A percentile compares a stretch with the other conserved stretches of the same genome.
Evolutionary conservation across 2,797 vertebrate species (phyloP).

Genomic region (Danio albolineatus): DNA sequence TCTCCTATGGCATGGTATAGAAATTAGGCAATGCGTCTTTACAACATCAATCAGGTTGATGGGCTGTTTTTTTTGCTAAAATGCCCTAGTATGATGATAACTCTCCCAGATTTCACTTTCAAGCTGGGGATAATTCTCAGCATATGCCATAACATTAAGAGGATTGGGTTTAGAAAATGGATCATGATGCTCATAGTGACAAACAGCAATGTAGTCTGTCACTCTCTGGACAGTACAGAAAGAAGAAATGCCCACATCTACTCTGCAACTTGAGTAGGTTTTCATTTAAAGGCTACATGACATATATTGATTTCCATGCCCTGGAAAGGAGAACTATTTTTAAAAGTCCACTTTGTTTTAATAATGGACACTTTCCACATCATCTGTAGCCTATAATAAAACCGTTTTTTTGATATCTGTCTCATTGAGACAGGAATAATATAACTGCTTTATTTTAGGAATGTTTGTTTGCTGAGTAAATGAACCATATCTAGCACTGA

Average conservation of each 20-base stretch:
- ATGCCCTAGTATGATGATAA: neutral
- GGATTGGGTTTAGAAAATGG: slow-evolving; percentile 17
- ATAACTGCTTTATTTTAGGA: neutral
- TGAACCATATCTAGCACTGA: accelerated
- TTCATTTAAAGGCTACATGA: slow-evolving; percentile 11
- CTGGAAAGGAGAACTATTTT: neutral
- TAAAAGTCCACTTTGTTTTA: neutral
- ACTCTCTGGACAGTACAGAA: neutral
- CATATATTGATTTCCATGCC: neutral
- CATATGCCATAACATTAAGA: slow-evolving; percentile 35
- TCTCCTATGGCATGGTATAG: neutral
- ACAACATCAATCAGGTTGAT: slow-evolving; percentile 25
- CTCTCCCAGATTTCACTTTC: slow-evolving; percentile 5
- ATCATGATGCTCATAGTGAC: slow-evolving; percentile 16
- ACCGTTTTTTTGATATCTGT: neutral
- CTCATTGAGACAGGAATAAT: neutral
- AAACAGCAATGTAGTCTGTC: slow-evolving; percentile 15
- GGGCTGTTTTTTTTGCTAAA: neutral
- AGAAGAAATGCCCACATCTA: neutral
- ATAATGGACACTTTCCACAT: neutral
- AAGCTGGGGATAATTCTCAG: slow-evolving; percentile 18
- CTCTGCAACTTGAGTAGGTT: slow-evolving; percentile 24
- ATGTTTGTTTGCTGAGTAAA: neutral
- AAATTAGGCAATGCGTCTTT: slow-evolving; percentile 4
- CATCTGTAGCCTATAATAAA: neutral